Conservation (phyloP, 2,113 vertebrate genomes). For the Glareola pratincola region DNA sequence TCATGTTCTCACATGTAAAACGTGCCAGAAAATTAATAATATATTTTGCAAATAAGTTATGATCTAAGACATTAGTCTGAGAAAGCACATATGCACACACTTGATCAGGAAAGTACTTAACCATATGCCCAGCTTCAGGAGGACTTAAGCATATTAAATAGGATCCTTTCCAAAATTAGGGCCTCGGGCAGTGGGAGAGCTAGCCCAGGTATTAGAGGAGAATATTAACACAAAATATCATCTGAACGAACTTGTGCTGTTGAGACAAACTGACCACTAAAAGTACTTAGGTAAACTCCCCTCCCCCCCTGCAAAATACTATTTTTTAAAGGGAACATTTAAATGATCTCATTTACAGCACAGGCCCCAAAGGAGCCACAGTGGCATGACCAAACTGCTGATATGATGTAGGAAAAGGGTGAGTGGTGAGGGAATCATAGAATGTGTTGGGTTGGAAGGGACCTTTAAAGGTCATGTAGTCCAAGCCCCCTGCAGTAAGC, state of each 20-base stretch:
- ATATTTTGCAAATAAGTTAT: constrained; percentile 24
- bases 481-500: too few species aligned
- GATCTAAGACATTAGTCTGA: background rate
- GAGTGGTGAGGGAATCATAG: background rate
- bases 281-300: background rate
- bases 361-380: fast-evolving
- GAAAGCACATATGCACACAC: background rate
- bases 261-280: background rate
- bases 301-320: background rate
- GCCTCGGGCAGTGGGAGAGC: background rate
- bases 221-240: background rate
- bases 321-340: background rate
- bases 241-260: background rate
- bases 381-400: background rate
- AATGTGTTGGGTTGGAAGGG: too few species aligned
- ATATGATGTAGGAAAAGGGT: background rate
- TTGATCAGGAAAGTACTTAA: background rate
- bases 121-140: background rate
- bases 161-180: background rate
- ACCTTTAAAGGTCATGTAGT: too few species aligned
- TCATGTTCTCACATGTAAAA: background rate
- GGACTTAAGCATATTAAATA: background rate
- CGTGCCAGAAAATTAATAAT: background rate
- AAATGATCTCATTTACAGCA: background rate
- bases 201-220: background rate